Evolutionary conservation across 30 jellyfish, hydroid and myxozoan genomes (phyloP).

Genomic region (Chrysaora quinquecirrha): DNA sequence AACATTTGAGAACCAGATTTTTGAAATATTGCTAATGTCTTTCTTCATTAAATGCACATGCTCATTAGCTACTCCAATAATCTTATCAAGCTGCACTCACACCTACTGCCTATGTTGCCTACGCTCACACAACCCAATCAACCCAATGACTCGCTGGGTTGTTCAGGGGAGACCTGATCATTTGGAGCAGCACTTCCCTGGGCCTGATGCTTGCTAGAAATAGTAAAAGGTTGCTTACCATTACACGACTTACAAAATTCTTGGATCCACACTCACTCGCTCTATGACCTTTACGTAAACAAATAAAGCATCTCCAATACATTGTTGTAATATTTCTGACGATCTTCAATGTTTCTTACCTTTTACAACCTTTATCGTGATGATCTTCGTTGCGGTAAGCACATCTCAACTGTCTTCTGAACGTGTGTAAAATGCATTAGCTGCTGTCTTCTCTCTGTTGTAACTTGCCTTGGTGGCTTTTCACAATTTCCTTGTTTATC

Average conservation of each 20-base stretch:
- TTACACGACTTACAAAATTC: not conserved
- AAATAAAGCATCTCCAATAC: conserved; percentile 1
- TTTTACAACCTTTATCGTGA: not conserved
- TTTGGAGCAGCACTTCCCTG: not conserved
- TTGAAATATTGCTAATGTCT: too few relatives aligned
- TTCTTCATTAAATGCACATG: not conserved
- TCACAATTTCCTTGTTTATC: too few relatives aligned
- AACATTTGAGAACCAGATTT: conserved; percentile 37
- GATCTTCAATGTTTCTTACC: not conserved
- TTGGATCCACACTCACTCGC: conserved; percentile 9
- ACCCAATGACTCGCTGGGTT: not conserved
- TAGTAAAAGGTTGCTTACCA: conserved; percentile 1
- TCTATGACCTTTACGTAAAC: not conserved
- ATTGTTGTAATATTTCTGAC: not conserved
- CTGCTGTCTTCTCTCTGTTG: not conserved
- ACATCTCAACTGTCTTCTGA: not conserved
- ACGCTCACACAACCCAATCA: not conserved
- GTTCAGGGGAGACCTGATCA: not conserved
- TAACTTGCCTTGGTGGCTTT: not conserved
- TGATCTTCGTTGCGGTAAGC: not conserved
- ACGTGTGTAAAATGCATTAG: conserved; percentile 12
- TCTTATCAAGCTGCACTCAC: not conserved
- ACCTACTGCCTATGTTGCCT: not conserved
- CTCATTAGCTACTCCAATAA: not conserved
- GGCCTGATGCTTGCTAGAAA: not conserved